Base-by-base conservation (phyloP, 2,888 invertebrate species). In the Aphrophora alni region DNA sequence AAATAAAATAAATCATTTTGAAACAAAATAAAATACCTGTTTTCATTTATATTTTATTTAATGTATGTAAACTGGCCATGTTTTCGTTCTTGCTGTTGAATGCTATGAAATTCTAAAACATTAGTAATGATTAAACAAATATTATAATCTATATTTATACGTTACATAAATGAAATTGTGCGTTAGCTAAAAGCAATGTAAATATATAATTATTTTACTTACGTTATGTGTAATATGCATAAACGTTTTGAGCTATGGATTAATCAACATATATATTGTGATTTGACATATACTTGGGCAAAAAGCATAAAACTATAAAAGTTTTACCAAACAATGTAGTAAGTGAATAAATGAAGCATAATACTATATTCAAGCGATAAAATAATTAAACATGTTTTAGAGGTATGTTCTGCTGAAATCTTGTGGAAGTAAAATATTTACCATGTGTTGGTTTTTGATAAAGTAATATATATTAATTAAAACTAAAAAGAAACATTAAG, bases 191-290 rank as follows among this genome's bases (percentile, higher is more conserved):
- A 38, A 26, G 27, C 21, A n/a, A n/a, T n/a, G n/a, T n/a, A 25
- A 51, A 59, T 68, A 26, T 69, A 26, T 21, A 38, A n/a, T 78
- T 44, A 38, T 38, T 78, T 70, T 33, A 71, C 44, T 44, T 44
- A 44, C 44, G 17, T 10, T 1, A 2, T 7, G 44, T 44, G 44
- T 14, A 10, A 12, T 44, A 14, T 44, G 44, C 44, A 12, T 33
- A 33, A 44, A 44, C 2, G 17, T 44, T 44, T 44, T 14, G 14
- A 44, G 14, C 8, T 14, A 33, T 33, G 10, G 10, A 33, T 7
- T 33, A 33, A 33, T 33, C 44, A 44, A 14, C n/a, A n/a, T n/a
- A n/a, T n/a, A n/a, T 10, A 33, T 4, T 33, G 44, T 44, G 2
- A 44, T 44, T 44, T 44, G 44, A 33, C 4, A 4, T 4, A 33